Conservation (phyloP, 2,113 vertebrate genomes). For the Podocnemis expansa region DNA sequence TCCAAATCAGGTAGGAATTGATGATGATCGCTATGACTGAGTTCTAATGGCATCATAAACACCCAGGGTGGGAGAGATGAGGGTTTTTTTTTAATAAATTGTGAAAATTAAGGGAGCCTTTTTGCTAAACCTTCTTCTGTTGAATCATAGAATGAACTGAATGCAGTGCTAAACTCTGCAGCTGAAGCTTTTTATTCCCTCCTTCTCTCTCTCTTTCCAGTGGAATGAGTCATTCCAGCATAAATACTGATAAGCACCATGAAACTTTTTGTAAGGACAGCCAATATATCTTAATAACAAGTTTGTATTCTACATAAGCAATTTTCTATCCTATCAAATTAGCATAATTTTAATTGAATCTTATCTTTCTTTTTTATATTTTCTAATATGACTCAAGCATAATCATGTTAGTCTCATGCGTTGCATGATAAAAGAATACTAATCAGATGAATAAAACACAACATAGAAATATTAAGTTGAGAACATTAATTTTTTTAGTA, state of each 20-base stretch:
- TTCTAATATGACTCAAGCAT: conserved; percentile 33
- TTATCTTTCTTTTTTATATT: conserved; percentile 26
- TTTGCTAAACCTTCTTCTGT: background rate
- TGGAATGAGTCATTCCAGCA: conserved; percentile 1
- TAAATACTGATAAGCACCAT: conserved; percentile 3
- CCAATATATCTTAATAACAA: conserved; percentile 12
- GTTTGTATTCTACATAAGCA: conserved; percentile 21
- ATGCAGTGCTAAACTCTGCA: background rate
- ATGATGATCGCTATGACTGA: background rate
- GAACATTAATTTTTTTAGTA: background rate
- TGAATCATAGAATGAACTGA: background rate
- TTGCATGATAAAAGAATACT: conserved; percentile 40
- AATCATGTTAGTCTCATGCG: conserved; percentile 44
- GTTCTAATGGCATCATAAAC: no score
- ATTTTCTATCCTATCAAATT: conserved; percentile 42
- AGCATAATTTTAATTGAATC: conserved; percentile 64
- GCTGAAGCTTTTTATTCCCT: background rate
- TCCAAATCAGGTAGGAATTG: background rate
- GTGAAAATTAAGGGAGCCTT: background rate
- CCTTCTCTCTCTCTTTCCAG: background rate
- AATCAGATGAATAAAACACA: conserved; percentile 32
- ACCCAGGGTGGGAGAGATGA: no score
- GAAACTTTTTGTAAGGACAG: conserved; percentile 36
- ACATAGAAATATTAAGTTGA: conserved; percentile 6
- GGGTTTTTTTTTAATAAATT: background rate